Base-by-base conservation (phyloP, 2,113 vertebrate genomes). In the Odocoileus virginianus region DNA sequence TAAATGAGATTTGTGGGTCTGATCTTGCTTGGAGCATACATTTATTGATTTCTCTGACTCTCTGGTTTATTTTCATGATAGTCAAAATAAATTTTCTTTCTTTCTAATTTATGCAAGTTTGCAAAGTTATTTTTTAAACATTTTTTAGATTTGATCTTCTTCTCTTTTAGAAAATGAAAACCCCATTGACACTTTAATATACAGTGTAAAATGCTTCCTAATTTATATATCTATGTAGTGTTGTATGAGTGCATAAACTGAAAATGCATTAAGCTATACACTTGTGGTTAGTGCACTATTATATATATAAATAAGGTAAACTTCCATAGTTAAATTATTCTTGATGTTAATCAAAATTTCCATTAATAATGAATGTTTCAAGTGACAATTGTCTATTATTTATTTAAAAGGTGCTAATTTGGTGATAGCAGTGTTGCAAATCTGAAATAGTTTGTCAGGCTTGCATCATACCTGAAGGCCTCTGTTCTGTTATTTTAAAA, bases 131-230 rank as follows among this genome's bases (percentile, higher is more conserved):
- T 83, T 86, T 71, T n/a, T 11, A 47, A 78, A 45, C 4, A 19
- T 28, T 55, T 78, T 61, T 17, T 27, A 23, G 7, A 28, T 93
- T 74, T 61, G 17, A 30, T 21, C 3, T 64, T 76, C 14, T 58
- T 76, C 2, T 6, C 5, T 74, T 79, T 88, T 60, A 40, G n/a
- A 82, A 96, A 88, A 74, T 33, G 7, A 82, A 95, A 85, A 91
- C 12, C 25, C 19, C 74, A 54, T 2, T 83, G 30, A 82, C 83
- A 10, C 6, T 27, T 94, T 91, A 45, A 91, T 87, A 82, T 7
- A 57, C 4, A 11, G 25, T 21, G 21, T 10, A 43, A 78, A 93
- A 79, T 4, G 60, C 7, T 67, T 17, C 16, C 55, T 55, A 33
- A 30, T 21, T 5, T 23, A 7, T 45, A 36, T 10, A 43, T 4